phyloP scores from a whole-genome alignment of 53 echinoderm and acorn worm species.

The Echinometra lucunter region DNA sequence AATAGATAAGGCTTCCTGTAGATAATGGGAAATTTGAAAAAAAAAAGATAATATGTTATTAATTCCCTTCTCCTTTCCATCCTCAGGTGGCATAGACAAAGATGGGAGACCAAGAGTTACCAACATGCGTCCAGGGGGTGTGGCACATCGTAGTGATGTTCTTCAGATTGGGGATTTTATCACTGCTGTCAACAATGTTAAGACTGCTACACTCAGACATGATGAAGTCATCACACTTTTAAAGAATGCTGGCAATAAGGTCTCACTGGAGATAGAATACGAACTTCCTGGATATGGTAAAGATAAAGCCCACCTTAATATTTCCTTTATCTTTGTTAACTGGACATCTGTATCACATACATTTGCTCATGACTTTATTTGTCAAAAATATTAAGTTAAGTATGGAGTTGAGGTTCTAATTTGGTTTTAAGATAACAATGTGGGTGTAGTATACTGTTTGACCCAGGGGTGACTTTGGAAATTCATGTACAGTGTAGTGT shows the following conservation, averaged over 20 bases:
- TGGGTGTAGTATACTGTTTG: too few species aligned
- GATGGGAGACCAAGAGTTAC: constrained; percentile 92
- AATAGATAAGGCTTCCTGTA: neutral
- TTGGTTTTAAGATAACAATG: too few species aligned
- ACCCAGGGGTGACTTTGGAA: too few species aligned
- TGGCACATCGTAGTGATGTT: constrained; percentile 95
- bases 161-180: constrained; percentile 87
- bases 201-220: constrained; percentile 87
- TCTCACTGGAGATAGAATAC: constrained; percentile 91
- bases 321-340: neutral
- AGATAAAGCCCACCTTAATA: neutral
- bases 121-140: constrained; percentile 95
- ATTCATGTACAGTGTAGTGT: too few species aligned
- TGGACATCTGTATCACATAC: too few species aligned
- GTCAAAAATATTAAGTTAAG: too few species aligned
- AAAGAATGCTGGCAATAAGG: constrained; percentile 89
- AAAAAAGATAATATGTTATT: neutral
- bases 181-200: constrained; percentile 87
- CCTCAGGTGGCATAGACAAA: constrained; percentile 94
- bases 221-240: constrained; percentile 96
- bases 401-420: too few species aligned
- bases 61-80: neutral
- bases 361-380: too few species aligned
- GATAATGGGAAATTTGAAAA: neutral
- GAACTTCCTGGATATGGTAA: constrained; percentile 82